phyloP scores from a whole-genome alignment of 2,888 invertebrate genomes.

The Homarus gammarus region DNA sequence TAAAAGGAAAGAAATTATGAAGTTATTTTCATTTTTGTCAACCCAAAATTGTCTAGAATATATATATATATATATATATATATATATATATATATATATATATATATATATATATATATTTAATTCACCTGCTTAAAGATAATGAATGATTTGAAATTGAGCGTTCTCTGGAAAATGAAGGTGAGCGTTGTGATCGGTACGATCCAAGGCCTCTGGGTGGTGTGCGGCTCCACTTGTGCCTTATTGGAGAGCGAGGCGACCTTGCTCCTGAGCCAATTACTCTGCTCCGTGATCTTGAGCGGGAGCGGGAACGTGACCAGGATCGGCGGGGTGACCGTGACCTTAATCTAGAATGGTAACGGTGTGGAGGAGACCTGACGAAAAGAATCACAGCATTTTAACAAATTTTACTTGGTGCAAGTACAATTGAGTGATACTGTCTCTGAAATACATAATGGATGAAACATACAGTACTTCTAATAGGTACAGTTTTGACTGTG shows the following conservation, averaged over 20 bases:
- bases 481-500: too few species aligned
- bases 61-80: too few species aligned
- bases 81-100: too few species aligned
- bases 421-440: too few species aligned
- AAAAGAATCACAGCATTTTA: not conserved
- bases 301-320: slow-evolving; percentile 51
- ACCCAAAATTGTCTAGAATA: not conserved
- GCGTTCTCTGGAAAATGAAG: slow-evolving; percentile 58
- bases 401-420: not conserved
- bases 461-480: too few species aligned
- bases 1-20: not conserved
- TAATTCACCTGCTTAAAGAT: slow-evolving; percentile 56
- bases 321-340: slow-evolving; percentile 37
- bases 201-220: slow-evolving; percentile 21
- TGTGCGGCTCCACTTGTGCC: slow-evolving; percentile 41
- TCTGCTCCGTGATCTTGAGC: slow-evolving; percentile 40
- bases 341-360: slow-evolving; percentile 45
- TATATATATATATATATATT: not conserved
- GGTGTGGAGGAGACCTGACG: slow-evolving; percentile 41
- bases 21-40: not conserved
- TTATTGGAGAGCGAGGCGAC: slow-evolving; percentile 38
- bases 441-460: too few species aligned
- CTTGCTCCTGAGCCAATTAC: slow-evolving; percentile 9
- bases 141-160: slow-evolving; percentile 52
- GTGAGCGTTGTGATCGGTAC: slow-evolving; percentile 41